phyloP scores from a whole-genome alignment of 1,140 invertebrate species.

The Marisa cornuarietis region DNA sequence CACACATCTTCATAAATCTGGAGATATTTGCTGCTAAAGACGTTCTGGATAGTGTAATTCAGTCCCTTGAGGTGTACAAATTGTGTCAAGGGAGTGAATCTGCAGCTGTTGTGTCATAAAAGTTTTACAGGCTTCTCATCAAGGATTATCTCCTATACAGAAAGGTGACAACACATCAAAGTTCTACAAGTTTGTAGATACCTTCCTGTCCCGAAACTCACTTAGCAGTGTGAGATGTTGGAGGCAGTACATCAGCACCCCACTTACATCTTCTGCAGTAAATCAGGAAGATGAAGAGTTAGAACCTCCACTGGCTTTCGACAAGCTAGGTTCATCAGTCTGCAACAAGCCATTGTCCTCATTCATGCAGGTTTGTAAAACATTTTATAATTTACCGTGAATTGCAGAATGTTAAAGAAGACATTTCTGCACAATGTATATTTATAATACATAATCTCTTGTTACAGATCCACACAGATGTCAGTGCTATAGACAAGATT shows the following conservation, averaged over 20 bases:
- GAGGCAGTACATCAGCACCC: conserved; percentile 37
- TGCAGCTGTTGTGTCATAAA: too few species aligned
- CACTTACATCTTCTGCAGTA: conserved; percentile 47
- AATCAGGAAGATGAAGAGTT: conserved; percentile 33
- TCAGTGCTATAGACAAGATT: conserved; percentile 44
- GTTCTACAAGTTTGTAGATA: conserved; percentile 52
- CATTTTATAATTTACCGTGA: not conserved
- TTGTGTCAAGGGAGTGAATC: too few species aligned
- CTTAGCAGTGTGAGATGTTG: conserved; percentile 56
- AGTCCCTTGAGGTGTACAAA: too few species aligned
- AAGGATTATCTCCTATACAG: conserved; percentile 9
- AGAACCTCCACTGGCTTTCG: conserved; percentile 50
- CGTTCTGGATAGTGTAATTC: too few species aligned
- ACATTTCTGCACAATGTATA: not conserved
- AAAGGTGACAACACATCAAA: conserved; percentile 36
- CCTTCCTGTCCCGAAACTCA: conserved; percentile 57
- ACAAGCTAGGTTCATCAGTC: conserved; percentile 35
- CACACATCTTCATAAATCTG: too few species aligned
- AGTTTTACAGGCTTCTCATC: too few species aligned
- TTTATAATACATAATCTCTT: conserved; percentile 13
- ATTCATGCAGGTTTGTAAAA: conserved; percentile 50
- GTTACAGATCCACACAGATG: conserved; percentile 54
- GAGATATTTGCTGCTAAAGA: too few species aligned
- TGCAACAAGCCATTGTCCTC: conserved; percentile 58
- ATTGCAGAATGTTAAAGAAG: not conserved